These are phyloP conservation scores for Lepidothrix coronata DNA, from an alignment of 2,113 vertebrate genomes.

Conservation along the genomic window DNA sequence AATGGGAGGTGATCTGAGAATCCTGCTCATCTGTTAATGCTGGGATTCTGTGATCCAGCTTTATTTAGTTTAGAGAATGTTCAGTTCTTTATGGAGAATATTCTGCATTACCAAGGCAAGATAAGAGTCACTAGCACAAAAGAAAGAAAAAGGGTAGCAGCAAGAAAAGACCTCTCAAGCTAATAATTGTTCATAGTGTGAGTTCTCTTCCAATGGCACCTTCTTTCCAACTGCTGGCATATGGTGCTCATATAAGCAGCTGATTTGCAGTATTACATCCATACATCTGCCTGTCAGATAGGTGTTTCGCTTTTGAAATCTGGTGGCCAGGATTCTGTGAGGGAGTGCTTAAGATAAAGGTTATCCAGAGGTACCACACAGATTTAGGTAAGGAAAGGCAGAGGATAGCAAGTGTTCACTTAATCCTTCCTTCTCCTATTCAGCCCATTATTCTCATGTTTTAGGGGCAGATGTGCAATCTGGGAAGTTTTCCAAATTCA, in stretches of 20 bases:
- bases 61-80: background rate
- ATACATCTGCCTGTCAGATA: background rate
- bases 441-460: background rate
- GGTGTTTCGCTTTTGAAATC: background rate
- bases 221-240: slow-evolving; percentile 11
- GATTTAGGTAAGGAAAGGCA: background rate
- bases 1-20: background rate
- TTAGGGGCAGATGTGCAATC: slow-evolving; percentile 26
- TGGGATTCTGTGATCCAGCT: background rate
- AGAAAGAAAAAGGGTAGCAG: background rate
- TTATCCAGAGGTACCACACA: background rate
- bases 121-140: background rate
- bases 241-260: background rate
- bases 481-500: slow-evolving; percentile 60
- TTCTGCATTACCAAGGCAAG: background rate
- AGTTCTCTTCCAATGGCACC: background rate
- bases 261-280: background rate
- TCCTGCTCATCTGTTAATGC: background rate
- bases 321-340: background rate
- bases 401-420: background rate
- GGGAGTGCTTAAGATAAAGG: background rate
- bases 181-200: background rate
- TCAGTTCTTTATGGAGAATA: background rate
- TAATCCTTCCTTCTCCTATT: background rate
- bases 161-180: background rate